These are phyloP conservation scores for Pterocles orientalis DNA, from an alignment of 2,113 vertebrate genomes.

Conservation along the genomic window DNA sequence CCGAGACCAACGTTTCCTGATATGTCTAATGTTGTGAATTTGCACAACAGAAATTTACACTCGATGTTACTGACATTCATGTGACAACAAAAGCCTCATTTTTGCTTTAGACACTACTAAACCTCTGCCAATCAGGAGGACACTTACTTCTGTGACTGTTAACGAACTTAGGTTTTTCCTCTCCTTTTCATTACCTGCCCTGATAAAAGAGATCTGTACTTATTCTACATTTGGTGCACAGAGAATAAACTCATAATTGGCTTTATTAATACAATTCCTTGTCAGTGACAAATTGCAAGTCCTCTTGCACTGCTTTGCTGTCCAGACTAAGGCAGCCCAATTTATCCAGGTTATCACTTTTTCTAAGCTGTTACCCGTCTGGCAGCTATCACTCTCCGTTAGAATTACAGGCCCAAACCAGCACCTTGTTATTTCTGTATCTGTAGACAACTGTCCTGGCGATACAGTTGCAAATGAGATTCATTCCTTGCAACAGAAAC, in stretches of 20 bases:
- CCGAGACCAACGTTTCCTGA: neutral
- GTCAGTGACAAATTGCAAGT: neutral
- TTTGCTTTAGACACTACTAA: neutral
- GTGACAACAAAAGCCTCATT: neutral
- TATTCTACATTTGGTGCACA: neutral
- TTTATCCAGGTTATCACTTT: neutral
- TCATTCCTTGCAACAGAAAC: neutral
- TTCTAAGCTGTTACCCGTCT: neutral
- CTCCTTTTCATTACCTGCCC: neutral
- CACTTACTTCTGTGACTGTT: neutral
- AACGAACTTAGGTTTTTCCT: neutral
- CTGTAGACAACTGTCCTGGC: neutral
- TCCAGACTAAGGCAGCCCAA: neutral
- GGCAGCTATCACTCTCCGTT: neutral
- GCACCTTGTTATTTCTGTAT: neutral
- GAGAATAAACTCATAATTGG: neutral
- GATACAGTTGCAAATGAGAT: neutral
- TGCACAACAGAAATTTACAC: neutral
- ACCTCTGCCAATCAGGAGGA: neutral
- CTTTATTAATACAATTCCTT: neutral
- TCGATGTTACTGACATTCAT: neutral
- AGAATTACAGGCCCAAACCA: neutral
- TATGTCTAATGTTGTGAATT: neutral
- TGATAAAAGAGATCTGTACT: neutral
- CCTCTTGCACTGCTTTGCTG: neutral